Evolutionary conservation across 2,888 invertebrate species (phyloP).

Genomic region (Tinea trinotella): DNA sequence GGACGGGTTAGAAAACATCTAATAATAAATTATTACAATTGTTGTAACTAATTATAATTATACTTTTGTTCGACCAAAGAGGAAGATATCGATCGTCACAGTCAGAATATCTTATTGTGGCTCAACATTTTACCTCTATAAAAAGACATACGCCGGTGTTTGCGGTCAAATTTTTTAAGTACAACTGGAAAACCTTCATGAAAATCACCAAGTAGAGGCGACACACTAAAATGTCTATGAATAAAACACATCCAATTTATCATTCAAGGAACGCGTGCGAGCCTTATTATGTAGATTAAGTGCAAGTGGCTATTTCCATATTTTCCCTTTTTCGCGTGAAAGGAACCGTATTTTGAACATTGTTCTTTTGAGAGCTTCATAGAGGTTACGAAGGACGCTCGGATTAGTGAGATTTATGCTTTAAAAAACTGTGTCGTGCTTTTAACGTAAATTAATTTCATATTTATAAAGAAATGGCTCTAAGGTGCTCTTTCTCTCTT

Average conservation of each 20-base stretch:
- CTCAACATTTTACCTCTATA: no score
- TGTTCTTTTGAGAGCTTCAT: constrained; percentile 8
- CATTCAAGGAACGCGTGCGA: constrained; percentile 18
- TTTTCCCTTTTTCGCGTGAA: constrained; percentile 17
- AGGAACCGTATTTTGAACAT: constrained; percentile 12
- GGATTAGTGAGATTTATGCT: constrained; percentile 6
- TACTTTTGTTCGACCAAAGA: no score
- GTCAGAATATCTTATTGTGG: no score
- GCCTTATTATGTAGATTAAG: constrained; percentile 19
- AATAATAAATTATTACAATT: no score
- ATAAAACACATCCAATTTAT: constrained; percentile 18
- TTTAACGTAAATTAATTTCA: neutral
- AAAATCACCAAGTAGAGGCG: neutral
- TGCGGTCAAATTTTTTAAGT: no score
- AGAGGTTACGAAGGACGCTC: constrained; percentile 1
- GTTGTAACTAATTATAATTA: no score
- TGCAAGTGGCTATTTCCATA: constrained; percentile 18
- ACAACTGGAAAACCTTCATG: neutral
- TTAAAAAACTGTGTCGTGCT: neutral
- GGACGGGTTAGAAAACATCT: no score
- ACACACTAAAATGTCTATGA: constrained; percentile 19
- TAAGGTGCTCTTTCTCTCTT: no score
- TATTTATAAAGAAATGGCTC: neutral
- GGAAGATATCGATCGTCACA: no score
- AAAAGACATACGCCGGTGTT: no score